These are phyloP conservation scores for Apis mellifera DNA, from an alignment of 1,140 invertebrate genomes.

Conservation along the genomic window DNA sequence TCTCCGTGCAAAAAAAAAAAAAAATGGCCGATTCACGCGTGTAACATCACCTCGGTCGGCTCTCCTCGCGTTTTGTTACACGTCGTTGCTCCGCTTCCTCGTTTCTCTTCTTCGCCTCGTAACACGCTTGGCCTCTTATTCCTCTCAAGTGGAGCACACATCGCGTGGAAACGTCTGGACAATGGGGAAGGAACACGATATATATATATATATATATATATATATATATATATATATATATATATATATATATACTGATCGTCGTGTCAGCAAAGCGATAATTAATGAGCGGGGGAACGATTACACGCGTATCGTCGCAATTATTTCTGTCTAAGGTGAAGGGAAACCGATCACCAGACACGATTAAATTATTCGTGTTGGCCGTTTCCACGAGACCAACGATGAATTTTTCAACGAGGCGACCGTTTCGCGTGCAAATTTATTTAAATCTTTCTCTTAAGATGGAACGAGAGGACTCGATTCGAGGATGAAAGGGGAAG, in stretches of 20 bases:
- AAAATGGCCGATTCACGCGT: conserved; percentile 22
- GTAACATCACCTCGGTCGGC: background rate
- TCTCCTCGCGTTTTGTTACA: conserved; percentile 57
- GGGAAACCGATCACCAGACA: background rate
- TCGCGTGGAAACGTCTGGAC: conserved; percentile 20
- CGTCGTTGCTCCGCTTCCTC: conserved; percentile 60
- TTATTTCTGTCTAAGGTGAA: conserved; percentile 16
- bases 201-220: too few relatives aligned
- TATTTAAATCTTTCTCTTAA: conserved; percentile 4
- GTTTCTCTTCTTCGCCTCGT: conserved; percentile 59
- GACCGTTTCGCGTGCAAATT: background rate
- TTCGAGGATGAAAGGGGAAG: background rate
- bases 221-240: too few relatives aligned
- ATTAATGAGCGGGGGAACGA: conserved; percentile 47
- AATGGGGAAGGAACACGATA: conserved; percentile 31
- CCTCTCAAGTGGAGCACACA: conserved; percentile 2
- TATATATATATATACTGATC: too few relatives aligned
- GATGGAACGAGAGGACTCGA: background rate
- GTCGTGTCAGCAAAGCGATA: conserved; percentile 40
- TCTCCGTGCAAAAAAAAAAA: background rate
- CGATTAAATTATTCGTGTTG: conserved; percentile 14
- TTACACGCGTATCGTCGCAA: conserved; percentile 18
- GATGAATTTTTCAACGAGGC: conserved; percentile 5
- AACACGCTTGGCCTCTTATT: conserved; percentile 25
- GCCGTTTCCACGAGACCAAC: background rate